phyloP scores from a whole-genome alignment of 1,140 invertebrate genomes.

The Drosophila mayri region DNA sequence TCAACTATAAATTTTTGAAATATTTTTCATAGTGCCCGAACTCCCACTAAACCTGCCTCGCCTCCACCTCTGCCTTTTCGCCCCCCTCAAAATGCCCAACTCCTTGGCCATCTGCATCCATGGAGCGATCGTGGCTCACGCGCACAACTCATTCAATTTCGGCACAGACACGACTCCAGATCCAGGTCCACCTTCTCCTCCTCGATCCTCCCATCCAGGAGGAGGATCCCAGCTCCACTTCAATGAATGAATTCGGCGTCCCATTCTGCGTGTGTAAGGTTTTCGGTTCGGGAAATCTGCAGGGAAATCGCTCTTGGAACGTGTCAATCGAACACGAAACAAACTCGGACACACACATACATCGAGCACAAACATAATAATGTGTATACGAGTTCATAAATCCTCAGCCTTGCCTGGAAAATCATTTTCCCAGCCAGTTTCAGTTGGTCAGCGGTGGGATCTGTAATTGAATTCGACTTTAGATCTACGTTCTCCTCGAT shows the following conservation, averaged over 20 bases:
- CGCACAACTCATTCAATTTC: slow-evolving; percentile 83
- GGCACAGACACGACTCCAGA: slow-evolving; percentile 69
- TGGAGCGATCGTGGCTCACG: slow-evolving; percentile 73
- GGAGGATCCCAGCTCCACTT: slow-evolving; percentile 32
- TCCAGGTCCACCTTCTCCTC: slow-evolving; percentile 9
- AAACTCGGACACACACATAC: slow-evolving; percentile 43
- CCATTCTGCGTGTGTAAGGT: slow-evolving; percentile 53
- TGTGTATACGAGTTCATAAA: slow-evolving; percentile 62
- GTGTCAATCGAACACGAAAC: slow-evolving; percentile 76
- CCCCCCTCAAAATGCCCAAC: background rate
- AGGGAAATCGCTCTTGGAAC: slow-evolving; percentile 62
- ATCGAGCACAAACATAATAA: background rate
- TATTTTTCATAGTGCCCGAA: background rate
- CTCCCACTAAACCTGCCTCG: slow-evolving; percentile 7
- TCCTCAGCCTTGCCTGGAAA: slow-evolving; percentile 23
- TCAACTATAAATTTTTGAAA: background rate
- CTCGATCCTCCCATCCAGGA: background rate
- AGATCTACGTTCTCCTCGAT: background rate
- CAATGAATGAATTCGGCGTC: slow-evolving; percentile 49
- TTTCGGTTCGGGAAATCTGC: slow-evolving; percentile 9
- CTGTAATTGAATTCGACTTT: slow-evolving; percentile 33
- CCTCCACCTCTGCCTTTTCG: background rate
- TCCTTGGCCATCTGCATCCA: slow-evolving; percentile 31
- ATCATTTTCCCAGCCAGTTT: slow-evolving; percentile 27
- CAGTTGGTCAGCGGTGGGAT: slow-evolving; percentile 38